A percentile compares a stretch with the other conserved stretches of the same genome.
Evolutionary conservation across 2,113 vertebrate species (phyloP).

Genomic region (Gallinago paraguaiae): DNA sequence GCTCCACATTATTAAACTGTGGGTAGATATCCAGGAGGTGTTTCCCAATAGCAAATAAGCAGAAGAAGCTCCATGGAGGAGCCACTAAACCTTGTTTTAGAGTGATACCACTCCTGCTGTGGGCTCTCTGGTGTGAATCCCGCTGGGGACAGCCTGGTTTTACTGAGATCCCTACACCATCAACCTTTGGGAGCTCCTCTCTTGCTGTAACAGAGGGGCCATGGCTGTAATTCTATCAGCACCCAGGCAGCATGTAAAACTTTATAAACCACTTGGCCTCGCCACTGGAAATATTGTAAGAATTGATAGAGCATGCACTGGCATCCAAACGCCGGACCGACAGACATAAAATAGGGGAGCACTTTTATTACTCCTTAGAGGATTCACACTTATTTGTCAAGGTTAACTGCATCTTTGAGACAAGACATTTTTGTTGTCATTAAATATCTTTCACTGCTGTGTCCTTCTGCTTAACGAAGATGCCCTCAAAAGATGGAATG

Average conservation of each 20-base stretch:
- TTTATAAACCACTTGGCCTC: constrained; percentile 44
- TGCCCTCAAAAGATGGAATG: constrained; percentile 11
- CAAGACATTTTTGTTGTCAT: constrained; percentile 37
- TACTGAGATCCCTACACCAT: not conserved
- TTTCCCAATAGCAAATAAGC: not conserved
- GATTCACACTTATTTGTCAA: constrained; percentile 35
- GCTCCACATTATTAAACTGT: not conserved
- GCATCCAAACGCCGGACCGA: not conserved
- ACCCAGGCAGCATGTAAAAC: constrained; percentile 22
- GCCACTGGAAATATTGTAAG: not conserved
- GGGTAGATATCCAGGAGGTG: not conserved
- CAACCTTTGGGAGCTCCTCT: not conserved
- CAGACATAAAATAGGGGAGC: constrained; percentile 47
- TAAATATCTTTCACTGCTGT: constrained; percentile 19
- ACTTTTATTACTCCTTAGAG: constrained; percentile 43
- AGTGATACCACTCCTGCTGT: not conserved
- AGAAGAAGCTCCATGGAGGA: not conserved
- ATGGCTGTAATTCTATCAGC: not conserved
- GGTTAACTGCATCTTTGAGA: constrained; percentile 60
- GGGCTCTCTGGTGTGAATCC: not conserved
- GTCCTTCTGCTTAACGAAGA: constrained; percentile 53
- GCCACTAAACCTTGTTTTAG: not conserved
- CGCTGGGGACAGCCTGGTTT: not conserved
- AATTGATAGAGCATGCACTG: constrained; percentile 9
- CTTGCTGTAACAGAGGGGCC: not conserved